Evolutionary conservation across 1,140 invertebrate genomes (phyloP).

Genomic region (Sweltsa coloradensis): DNA sequence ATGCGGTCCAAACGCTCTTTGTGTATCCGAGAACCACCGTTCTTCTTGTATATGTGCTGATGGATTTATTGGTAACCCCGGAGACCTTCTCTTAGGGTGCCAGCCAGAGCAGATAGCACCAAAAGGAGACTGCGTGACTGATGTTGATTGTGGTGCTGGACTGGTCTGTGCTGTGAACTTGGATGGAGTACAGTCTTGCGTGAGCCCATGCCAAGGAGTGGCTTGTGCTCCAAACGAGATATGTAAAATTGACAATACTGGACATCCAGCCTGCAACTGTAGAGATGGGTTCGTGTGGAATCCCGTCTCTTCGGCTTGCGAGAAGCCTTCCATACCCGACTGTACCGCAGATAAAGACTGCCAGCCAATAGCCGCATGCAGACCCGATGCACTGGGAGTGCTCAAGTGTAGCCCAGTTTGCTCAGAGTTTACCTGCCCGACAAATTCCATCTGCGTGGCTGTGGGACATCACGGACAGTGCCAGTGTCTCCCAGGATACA

Average conservation of each 20-base stretch:
- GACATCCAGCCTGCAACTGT: slow-evolving; percentile 62
- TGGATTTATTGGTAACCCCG: slow-evolving; percentile 65
- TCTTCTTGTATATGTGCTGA: slow-evolving; percentile 75
- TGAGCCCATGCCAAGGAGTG: slow-evolving; percentile 63
- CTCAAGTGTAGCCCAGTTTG: slow-evolving; percentile 70
- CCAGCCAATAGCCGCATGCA: slow-evolving; percentile 49
- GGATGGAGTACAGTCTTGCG: slow-evolving; percentile 54
- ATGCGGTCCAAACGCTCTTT: slow-evolving; percentile 81
- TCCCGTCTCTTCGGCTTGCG: slow-evolving; percentile 61
- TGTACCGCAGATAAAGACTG: slow-evolving; percentile 64
- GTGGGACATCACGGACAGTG: slow-evolving; percentile 61
- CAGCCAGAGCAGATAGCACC: slow-evolving; percentile 41
- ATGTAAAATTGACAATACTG: slow-evolving; percentile 50
- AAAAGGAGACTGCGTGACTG: slow-evolving; percentile 46
- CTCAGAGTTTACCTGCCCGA: slow-evolving; percentile 63
- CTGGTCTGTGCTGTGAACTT: slow-evolving; percentile 45
- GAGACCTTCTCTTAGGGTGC: slow-evolving; percentile 61
- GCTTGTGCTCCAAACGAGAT: slow-evolving; percentile 70
- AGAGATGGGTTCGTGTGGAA: slow-evolving; percentile 67
- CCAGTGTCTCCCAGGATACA: slow-evolving; percentile 63
- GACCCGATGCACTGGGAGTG: slow-evolving; percentile 70
- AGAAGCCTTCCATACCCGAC: slow-evolving; percentile 73
- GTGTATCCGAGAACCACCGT: slow-evolving; percentile 66
- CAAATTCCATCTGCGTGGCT: slow-evolving; percentile 67
- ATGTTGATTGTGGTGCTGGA: slow-evolving; percentile 54